These are phyloP conservation scores for Gymnocheta viridis DNA, from an alignment of 2,888 invertebrate genomes.

Conservation along the genomic window DNA sequence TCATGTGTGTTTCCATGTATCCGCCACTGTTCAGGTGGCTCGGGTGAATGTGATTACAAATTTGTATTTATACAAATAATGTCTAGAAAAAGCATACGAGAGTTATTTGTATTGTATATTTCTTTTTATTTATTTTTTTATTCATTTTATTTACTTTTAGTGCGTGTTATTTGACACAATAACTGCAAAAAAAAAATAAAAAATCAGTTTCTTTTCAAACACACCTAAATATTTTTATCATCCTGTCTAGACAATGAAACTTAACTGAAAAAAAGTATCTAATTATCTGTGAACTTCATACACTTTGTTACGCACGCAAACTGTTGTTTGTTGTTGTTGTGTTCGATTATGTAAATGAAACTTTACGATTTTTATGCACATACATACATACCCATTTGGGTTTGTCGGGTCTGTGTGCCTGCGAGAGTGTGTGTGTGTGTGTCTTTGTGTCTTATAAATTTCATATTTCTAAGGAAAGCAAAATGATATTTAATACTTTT, in stretches of 20 bases:
- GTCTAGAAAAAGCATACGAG: too few species aligned
- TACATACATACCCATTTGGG: too few species aligned
- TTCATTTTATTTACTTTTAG: neutral
- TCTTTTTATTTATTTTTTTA: neutral
- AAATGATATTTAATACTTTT: slow-evolving; percentile 55
- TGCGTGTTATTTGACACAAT: slow-evolving; percentile 9
- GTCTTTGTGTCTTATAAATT: neutral
- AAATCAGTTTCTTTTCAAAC: slow-evolving; percentile 2
- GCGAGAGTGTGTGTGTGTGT: too few species aligned
- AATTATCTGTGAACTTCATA: slow-evolving; percentile 60
- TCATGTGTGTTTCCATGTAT: too few species aligned
- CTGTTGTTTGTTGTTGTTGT: neutral
- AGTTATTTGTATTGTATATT: too few species aligned
- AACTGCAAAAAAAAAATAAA: neutral
- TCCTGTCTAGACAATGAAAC: slow-evolving; percentile 61
- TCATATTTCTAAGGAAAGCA: slow-evolving; percentile 55
- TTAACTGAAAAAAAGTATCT: slow-evolving; percentile 56
- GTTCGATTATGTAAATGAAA: slow-evolving; percentile 49
- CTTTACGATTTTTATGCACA: slow-evolving; percentile 25
- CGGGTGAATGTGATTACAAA: too few species aligned
- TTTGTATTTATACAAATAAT: too few species aligned
- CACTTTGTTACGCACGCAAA: slow-evolving; percentile 60
- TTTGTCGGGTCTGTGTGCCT: too few species aligned
- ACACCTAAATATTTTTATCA: slow-evolving; percentile 37
- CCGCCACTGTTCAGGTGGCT: too few species aligned